A percentile compares a stretch with the other conserved stretches of the same genome.
Conservation (phyloP, 2,888 invertebrate genomes). For the Imbricaverruca yamaguchii region DNA sequence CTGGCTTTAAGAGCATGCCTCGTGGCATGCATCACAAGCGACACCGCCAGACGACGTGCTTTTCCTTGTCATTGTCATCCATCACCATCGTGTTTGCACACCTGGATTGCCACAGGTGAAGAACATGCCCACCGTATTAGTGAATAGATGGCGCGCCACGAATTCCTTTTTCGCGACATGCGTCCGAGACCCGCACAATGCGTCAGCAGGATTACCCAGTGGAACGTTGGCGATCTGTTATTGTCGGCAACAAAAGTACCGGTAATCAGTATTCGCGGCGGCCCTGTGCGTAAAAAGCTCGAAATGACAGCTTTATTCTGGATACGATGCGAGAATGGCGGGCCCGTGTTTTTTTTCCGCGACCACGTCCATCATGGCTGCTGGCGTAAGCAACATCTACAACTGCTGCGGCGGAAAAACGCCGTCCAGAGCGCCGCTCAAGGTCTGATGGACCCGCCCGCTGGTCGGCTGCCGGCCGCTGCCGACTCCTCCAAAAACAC, state of each 20-base stretch:
- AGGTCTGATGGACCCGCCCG: neutral
- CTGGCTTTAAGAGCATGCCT: too few species aligned
- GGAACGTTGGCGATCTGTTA: constrained; percentile 4
- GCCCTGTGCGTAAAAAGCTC: neutral
- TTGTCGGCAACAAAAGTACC: constrained; percentile 13
- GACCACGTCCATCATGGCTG: neutral
- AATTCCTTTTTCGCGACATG: neutral
- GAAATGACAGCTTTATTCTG: constrained; percentile 8
- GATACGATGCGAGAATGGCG: constrained; percentile 7
- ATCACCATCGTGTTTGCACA: neutral
- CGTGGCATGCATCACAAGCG: too few species aligned
- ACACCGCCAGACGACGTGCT: too few species aligned
- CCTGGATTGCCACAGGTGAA: neutral
- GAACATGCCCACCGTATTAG: constrained; percentile 5
- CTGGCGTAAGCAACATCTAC: neutral
- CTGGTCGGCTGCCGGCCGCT: neutral
- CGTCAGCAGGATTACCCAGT: neutral
- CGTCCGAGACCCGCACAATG: neutral
- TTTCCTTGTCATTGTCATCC: neutral
- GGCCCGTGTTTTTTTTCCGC: neutral
- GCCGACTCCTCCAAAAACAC: neutral
- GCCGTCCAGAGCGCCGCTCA: neutral
- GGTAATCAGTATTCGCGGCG: neutral
- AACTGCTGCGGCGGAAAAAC: neutral
- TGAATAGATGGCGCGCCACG: neutral